Evolutionary conservation across 2,113 vertebrate species (phyloP), one percentile per base, ranked within the genome.

Genomic region (Harpagus bidentatus): DNA sequence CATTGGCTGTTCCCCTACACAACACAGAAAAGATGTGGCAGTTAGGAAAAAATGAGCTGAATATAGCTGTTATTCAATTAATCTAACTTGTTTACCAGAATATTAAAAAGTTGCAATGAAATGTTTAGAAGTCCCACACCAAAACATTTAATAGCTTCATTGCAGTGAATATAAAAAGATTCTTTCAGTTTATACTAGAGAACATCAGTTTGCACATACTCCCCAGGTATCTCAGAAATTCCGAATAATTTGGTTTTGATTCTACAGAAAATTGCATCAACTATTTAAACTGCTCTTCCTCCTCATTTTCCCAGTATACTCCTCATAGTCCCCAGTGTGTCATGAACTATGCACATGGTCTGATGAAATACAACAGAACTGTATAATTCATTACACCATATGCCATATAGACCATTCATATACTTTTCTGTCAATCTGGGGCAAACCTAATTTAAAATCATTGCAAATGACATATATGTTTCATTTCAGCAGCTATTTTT

Each of bases 1-100:
- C 99, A 83, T 94, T 98, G 34, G 99, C 98, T 59, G 99, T 99
- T 56, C 99, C 98, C 22, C 99, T 99, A 97, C 28, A 95, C 61
- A 82, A 92, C 21, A 95, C 16, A 91, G 65, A 93, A 63, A 76
- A 83, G 65, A 61, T 23, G 31, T 1, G 1, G 29, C 18, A 82
- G n/a, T 91, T 56, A 38, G 22, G 20, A 84, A 70, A 80, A 71
- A 87, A 65, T 62, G 14, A 94, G 31, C 25, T 88, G 62, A 81
- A 70, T 31, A 71, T 4, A 87, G 32, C 34, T 42, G n/a, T 72
- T 69, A 69, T 12, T 87, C 34, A 83, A 63, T 48, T 69, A 4
- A 95, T n/a, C 7, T 22, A 47, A 72, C 34, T 81, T 93, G 38
- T 72, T 91, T 65, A 34, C 73, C 14, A 83, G n/a, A 82, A 25